Evolutionary conservation across 64 coral and sea anemone genomes (phyloP).

Genomic region (Pocillopora damicornis): DNA sequence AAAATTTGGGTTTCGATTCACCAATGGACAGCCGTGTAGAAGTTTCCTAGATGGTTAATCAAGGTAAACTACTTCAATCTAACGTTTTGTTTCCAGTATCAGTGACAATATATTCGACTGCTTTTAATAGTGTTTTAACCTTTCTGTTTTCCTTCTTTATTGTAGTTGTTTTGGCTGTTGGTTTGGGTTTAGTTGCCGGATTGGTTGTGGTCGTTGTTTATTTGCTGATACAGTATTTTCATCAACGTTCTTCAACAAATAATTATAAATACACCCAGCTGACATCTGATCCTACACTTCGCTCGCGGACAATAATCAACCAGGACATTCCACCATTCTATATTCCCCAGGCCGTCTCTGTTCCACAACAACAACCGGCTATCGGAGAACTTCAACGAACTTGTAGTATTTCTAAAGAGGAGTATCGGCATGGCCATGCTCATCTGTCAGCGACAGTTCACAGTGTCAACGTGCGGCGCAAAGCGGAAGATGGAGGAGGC

Average conservation of each 20-base stretch:
- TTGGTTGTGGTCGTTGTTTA: slow-evolving; percentile 16
- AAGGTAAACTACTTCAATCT: background rate
- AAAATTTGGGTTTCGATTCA: background rate
- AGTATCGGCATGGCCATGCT: slow-evolving; percentile 3
- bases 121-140: slow-evolving; percentile 1
- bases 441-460: slow-evolving; percentile 8
- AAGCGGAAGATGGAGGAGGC: background rate
- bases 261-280: background rate
- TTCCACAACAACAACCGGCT: slow-evolving; percentile 17
- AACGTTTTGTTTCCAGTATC: background rate
- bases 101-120: slow-evolving; percentile 10
- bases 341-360: slow-evolving; percentile 15
- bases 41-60: slow-evolving; percentile 14
- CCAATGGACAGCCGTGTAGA: background rate
- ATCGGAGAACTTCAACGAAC: background rate
- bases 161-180: slow-evolving; percentile 35
- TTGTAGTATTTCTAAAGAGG: background rate
- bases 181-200: slow-evolving; percentile 9
- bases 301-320: slow-evolving; percentile 13
- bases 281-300: background rate
- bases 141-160: slow-evolving; percentile 3
- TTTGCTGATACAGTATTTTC: slow-evolving; percentile 10
- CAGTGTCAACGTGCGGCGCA: background rate
- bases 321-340: slow-evolving; percentile 30
- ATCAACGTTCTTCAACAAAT: background rate